phyloP scores from a whole-genome alignment of 2,888 invertebrate species.

The Polia nebulosa region DNA sequence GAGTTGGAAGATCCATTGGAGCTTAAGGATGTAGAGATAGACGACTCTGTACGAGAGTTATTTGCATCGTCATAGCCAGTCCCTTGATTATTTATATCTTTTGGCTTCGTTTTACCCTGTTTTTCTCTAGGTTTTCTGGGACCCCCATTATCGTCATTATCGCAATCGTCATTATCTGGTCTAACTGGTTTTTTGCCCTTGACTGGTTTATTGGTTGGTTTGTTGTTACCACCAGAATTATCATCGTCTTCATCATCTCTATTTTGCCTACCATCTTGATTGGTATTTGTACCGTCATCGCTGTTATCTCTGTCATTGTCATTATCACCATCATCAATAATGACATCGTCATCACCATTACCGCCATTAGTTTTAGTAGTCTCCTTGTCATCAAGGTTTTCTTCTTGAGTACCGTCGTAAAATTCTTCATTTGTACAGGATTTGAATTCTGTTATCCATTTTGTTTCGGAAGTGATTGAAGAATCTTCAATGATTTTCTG shows the following conservation, averaged over 20 bases:
- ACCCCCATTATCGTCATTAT: background rate
- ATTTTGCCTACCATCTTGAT: background rate
- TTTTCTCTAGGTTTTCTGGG: background rate
- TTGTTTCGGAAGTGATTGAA: background rate
- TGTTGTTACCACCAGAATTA: background rate
- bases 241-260: background rate
- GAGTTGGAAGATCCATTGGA: background rate
- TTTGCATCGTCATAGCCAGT: background rate
- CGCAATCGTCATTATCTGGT: background rate
- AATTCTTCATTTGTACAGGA: background rate
- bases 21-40: background rate
- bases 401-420: background rate
- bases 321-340: too few relatives aligned
- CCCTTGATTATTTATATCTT: background rate
- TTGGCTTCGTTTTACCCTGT: background rate
- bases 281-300: too few relatives aligned
- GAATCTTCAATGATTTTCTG: background rate
- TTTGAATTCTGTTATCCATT: background rate
- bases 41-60: background rate
- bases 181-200: background rate
- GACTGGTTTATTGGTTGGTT: background rate
- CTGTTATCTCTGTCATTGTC: too few relatives aligned
- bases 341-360: too few relatives aligned
- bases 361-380: too few relatives aligned
- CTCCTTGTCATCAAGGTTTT: background rate